Base-by-base conservation (phyloP, 2,113 vertebrate species). In the Tursiops truncatus region DNA sequence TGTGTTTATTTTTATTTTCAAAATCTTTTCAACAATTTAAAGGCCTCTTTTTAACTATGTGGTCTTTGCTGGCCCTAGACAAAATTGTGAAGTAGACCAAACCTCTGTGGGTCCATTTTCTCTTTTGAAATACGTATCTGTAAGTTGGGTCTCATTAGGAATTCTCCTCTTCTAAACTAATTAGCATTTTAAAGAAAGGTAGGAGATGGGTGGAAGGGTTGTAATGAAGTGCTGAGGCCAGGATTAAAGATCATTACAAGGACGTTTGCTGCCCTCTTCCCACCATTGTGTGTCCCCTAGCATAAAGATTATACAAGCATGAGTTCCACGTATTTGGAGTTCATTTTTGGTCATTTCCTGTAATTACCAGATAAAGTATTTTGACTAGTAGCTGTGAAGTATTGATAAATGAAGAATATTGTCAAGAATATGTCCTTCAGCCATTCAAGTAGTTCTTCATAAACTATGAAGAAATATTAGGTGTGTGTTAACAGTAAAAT, bases 31-130 rank as follows among this genome's bases (percentile, higher is more conserved):
- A 92, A 76, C 36, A 82, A 5, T 26, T 73, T 87, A 63, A 56
- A 71, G 28, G 12, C 12, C 53, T 81, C 25, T 81, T 87, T 90
- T 92, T 79, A 65, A 89, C 56, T 70, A 7, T 58, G 17, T 60
- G 23, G 50, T 71, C 50, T 86, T 96, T 25, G 18, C 85, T 93
- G 44, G 36, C 38, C 21, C 5, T 84, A 83, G 44, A 81, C 58
- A 93, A 79, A 88, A 70, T 21, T 73, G 28, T 81, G 21, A 91
- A 62, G 26, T 70, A 38, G 50, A 60, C 23, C 38, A 85, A 41
- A 65, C 6, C 33, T 86, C 89, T 96, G 36, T 96, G 71, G 74
- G 31, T 83, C 21, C 41, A n/a, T 84, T 95, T 86, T 87, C 53
- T 80, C 73, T 92, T 71, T 70, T 86, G n/a, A 84, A 89, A 87